phyloP scores from a whole-genome alignment of 2,113 vertebrate species.

The Plecturocebus donacophilus region DNA sequence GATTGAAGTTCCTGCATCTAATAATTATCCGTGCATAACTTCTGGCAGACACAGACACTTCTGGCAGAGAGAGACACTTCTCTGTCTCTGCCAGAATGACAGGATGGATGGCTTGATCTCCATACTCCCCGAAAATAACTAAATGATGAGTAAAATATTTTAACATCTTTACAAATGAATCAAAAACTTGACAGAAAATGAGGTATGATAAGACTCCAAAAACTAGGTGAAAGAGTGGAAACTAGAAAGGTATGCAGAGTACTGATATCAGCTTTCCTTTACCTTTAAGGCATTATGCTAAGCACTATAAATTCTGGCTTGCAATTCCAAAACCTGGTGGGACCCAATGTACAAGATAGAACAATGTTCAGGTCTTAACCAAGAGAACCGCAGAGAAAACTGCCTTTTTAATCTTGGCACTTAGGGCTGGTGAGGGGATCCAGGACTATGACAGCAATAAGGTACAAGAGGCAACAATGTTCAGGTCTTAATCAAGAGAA shows the following conservation, averaged over 20 bases:
- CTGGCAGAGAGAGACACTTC: not conserved
- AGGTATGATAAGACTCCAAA: not conserved
- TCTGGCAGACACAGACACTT: no score
- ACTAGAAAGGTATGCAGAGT: not conserved
- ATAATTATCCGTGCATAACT: not conserved
- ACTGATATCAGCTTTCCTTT: constrained; percentile 15
- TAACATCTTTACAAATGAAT: constrained; percentile 34
- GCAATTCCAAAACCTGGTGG: not conserved
- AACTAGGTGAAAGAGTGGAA: not conserved
- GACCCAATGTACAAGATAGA: not conserved
- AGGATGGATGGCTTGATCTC: not conserved
- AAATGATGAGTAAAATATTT: not conserved
- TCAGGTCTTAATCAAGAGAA: constrained; percentile 37
- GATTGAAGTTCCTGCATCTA: constrained; percentile 26
- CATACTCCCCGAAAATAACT: not conserved
- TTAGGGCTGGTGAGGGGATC: not conserved
- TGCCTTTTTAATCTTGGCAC: not conserved
- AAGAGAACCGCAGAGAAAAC: constrained; percentile 19
- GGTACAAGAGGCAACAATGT: constrained; percentile 45
- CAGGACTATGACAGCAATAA: not conserved
- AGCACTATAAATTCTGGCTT: not conserved
- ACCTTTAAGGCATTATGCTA: not conserved
- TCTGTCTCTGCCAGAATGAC: not conserved
- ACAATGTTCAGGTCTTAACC: constrained; percentile 54
- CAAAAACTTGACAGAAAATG: constrained; percentile 18